phyloP scores from a whole-genome alignment of 2,113 vertebrate species.

The Gymnogyps californianus region DNA sequence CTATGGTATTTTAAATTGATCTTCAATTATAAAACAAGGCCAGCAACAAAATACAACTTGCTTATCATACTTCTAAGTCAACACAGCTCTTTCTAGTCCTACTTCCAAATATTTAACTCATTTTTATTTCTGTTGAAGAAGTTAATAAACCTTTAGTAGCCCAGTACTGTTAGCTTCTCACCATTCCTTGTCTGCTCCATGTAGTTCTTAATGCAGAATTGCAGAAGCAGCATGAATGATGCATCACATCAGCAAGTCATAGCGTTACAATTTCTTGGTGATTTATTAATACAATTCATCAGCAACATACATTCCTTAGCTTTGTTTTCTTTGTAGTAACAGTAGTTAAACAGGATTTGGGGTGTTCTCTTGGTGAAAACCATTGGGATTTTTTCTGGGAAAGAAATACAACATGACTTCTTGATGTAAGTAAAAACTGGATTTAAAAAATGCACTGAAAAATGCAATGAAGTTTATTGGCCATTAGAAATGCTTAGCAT shows the following conservation, averaged over 20 bases:
- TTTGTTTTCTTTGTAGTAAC: not conserved
- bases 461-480: not conserved
- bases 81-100: not conserved
- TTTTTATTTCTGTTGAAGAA: not conserved
- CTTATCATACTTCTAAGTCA: not conserved
- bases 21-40: not conserved
- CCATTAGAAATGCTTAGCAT: not conserved
- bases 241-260: not conserved
- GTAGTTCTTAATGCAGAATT: not conserved
- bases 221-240: not conserved
- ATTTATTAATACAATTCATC: not conserved
- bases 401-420: not conserved
- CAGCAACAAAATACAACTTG: not conserved
- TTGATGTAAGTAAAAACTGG: not conserved
- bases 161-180: not conserved
- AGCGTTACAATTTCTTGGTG: not conserved
- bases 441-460: not conserved
- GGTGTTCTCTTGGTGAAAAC: not conserved
- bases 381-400: not conserved
- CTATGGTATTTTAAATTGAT: not conserved
- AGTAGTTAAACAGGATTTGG: not conserved
- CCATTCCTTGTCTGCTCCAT: not conserved
- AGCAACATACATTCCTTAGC: not conserved
- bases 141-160: not conserved
- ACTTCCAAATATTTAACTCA: not conserved